phyloP scores from a whole-genome alignment of 2,888 invertebrate genomes.

The Steinernema scapterisci region DNA sequence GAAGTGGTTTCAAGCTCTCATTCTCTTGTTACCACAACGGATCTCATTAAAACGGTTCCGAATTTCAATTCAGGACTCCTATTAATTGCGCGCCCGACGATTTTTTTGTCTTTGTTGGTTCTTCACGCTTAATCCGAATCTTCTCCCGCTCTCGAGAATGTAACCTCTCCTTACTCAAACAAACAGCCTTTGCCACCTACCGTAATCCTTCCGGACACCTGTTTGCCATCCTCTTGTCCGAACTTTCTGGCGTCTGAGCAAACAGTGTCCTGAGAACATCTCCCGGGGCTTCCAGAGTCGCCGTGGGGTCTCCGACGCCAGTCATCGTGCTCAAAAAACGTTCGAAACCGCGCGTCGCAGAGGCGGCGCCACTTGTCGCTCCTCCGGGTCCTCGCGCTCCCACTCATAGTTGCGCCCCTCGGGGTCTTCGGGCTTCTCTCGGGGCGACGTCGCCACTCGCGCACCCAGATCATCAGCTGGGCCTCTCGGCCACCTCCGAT shows the following conservation, averaged over 20 bases:
- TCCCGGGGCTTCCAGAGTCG: no score
- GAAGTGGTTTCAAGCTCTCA: no score
- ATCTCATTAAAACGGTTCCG: no score
- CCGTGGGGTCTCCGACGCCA: not conserved
- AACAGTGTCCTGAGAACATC: not conserved
- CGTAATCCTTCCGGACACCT: slow-evolving; percentile 5
- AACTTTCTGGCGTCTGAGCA: not conserved
- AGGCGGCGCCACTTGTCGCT: not conserved
- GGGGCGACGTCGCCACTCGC: not conserved
- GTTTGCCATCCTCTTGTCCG: not conserved
- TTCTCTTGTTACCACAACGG: no score
- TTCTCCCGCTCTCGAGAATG: not conserved
- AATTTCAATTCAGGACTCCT: no score
- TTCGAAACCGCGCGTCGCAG: not conserved
- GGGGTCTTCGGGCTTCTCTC: not conserved
- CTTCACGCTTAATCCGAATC: not conserved
- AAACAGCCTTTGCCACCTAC: not conserved
- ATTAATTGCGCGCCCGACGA: not conserved
- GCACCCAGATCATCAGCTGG: slow-evolving; percentile 20
- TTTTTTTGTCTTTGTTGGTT: not conserved
- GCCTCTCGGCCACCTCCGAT: not conserved
- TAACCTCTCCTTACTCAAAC: no score
- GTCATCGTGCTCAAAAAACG: slow-evolving; percentile 3
- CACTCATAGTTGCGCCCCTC: not conserved
- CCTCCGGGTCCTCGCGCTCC: not conserved